Evolutionary conservation across 2,888 invertebrate species (phyloP).

Genomic region (Thymelicus lineola): DNA sequence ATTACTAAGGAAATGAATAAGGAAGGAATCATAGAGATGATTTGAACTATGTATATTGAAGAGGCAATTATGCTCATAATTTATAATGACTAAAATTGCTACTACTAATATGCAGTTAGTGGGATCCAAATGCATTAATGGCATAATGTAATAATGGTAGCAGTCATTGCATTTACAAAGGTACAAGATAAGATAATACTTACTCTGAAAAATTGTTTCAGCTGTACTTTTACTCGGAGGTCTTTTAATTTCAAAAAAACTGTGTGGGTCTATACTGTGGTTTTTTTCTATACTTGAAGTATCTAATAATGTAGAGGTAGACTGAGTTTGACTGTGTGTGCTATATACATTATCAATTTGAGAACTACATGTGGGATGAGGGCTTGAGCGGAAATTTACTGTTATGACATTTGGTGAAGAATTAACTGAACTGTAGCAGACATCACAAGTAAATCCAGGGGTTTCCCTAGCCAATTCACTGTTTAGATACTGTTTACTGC

Average conservation of each 20-base stretch:
- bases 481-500: conserved; percentile 51
- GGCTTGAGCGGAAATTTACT: conserved; percentile 1
- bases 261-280: neutral
- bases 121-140: too few relatives aligned
- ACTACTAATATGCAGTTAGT: too few relatives aligned
- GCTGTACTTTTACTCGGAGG: neutral
- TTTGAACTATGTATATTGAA: too few relatives aligned
- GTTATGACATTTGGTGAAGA: conserved; percentile 1
- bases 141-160: too few relatives aligned
- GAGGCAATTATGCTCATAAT: too few relatives aligned
- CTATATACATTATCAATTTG: neutral
- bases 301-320: neutral
- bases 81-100: too few relatives aligned
- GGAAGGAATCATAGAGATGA: too few relatives aligned
- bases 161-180: conserved; percentile 11
- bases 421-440: conserved; percentile 1
- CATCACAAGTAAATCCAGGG: conserved; percentile 10
- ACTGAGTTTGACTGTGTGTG: conserved; percentile 4
- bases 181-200: neutral
- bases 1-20: too few relatives aligned
- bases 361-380: neutral
- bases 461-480: conserved; percentile 40
- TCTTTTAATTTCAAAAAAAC: neutral
- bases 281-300: too few relatives aligned
- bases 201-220: neutral